Evolutionary conservation across 2,113 vertebrate species (phyloP), one percentile per base, ranked within the genome.

Genomic region (Corvus cornix): DNA sequence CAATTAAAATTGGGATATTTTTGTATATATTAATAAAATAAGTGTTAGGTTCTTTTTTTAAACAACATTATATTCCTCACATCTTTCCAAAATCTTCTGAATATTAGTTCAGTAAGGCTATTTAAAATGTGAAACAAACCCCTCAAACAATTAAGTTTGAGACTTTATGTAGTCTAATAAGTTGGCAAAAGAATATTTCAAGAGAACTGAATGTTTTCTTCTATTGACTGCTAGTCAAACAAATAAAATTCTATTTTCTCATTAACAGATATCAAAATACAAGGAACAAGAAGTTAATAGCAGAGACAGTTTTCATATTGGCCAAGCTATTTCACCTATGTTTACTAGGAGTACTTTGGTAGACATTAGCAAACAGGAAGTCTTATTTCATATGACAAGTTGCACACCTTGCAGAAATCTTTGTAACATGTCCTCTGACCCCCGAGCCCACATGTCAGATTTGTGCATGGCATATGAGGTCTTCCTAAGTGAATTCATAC

Each of bases 331-430:
- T 93, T 81, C 23, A 51, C 58, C 41, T 83, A 55, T 27, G 13
- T 87, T 93, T 93, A 17, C 66, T 53, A 11, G 8, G 8, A 87
- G 8, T 60, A 62, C 37, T 56, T 64, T 84, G 41, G 31, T 51
- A 68, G 62, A 64, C 35, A 58, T 66, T 46, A 77, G 33, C 31
- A 46, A 94, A 59, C 16, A 91, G 46, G 8, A 87, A 76, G 10
- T 35, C 85, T 83, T 93, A 90, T 95, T 91, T 79, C 43, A 48
- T 60, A 30, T 1, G 74, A 69, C 89, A 88, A 87, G 75, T 39
- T 51, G 62, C 43, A 62, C 41, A 89, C 89, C 91, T 92, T 84
- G 87, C 82, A 95, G 82, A 95, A 95, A 94, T 94, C 49, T 41
- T 79, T 84, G 70, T 81, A 93, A 86, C 24, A 0, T 78, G 76